Evolutionary conservation across 1,140 invertebrate species (phyloP), one percentile per base, ranked within the genome.

Genomic region (Aplysia californica): DNA sequence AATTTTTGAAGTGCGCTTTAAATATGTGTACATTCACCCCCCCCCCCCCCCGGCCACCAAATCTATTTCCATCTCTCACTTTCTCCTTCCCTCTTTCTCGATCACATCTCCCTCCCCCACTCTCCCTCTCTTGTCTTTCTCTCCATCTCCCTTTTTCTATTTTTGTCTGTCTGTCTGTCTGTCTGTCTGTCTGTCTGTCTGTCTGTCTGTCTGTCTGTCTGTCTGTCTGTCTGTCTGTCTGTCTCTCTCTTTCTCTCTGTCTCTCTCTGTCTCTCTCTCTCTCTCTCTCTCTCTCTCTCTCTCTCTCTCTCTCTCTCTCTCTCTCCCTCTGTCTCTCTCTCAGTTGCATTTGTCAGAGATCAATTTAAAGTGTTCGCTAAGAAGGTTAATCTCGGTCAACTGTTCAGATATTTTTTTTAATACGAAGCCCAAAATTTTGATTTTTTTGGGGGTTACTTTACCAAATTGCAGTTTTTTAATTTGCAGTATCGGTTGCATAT

Each of bases 241-340:
- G 3, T 50, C 44, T 50, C 44, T 50, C 44, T 50, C 44, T 50
- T n/a, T 50, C 59, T 64, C 59, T 26, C 59, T 64, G 21, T 26
- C 59, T 64, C 59, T 2, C 59, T 64, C 59, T 26, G 21, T 2
- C 59, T 26, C 59, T 2, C 59, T 26, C 59, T 64, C 59, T 26
- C 59, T 2, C 59, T 26, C 59, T 64, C 61, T 68, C 58, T 4
- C 65, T 68, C 33, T 75, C 61, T 68, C 61, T 35, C 61, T 75
- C 61, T 68, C 61, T 69, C 58, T 68, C 73, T 75, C 58, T 69
- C 73, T 69, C 58, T 69, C 65, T 75, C 36, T 69, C 44, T 71
- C 41, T n/a, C 68, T 50, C 59, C 59, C 59, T 23, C 10, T 31
- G 29, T 31, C 6, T 50, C n/a, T n/a, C 44, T n/a, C n/a, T n/a